Base-by-base conservation (phyloP, 2,888 invertebrate species). In the Poecilobothrus nobilitatus region DNA sequence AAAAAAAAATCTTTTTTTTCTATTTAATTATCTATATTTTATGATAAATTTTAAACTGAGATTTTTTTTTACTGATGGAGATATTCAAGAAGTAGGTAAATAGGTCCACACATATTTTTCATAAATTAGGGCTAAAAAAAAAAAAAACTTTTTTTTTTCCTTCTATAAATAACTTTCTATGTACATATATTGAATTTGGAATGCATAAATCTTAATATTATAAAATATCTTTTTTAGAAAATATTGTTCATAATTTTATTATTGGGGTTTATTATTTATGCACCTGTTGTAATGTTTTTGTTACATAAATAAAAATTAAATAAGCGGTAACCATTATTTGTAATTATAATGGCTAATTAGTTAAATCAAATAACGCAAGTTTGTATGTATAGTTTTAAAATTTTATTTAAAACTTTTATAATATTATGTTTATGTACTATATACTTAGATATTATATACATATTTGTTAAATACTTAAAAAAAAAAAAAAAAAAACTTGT, bases 111-210 rank as follows among this genome's bases (percentile, higher is more conserved):
- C 3, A 41, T 41, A 12, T 53, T 53, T n/a, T 53, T 6, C 15
- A 18, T 53, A 18, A 12, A 53, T 53, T 53, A 53, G 53, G 53
- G 53, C 53, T 53, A 53, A 53, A 53, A 53, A 53, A 53, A 53
- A 4, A 27, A 27, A 27, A 27, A 27, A 27, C 5, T 27, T 27
- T 27, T 27, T 27, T 27, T 27, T 27, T 4, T 4, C 5, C 18
- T 53, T 53, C 53, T 53, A 53, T 53, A 53, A 53, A 53, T 53
- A 53, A 53, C 53, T 53, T 53, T 53, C n/a, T 53, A n/a, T 53
- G 18, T 53, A 53, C 2, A 27, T 27, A 27, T 53, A 18, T 53
- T n/a, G n/a, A n/a, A n/a, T n/a, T 53, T n/a, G n/a, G n/a, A 53
- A 53, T n/a, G 27, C 27, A 27, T 53, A 53, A n/a, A 53, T 4